Evolutionary conservation across 2,888 invertebrate species (phyloP).

Genomic region (Helobdella robusta): DNA sequence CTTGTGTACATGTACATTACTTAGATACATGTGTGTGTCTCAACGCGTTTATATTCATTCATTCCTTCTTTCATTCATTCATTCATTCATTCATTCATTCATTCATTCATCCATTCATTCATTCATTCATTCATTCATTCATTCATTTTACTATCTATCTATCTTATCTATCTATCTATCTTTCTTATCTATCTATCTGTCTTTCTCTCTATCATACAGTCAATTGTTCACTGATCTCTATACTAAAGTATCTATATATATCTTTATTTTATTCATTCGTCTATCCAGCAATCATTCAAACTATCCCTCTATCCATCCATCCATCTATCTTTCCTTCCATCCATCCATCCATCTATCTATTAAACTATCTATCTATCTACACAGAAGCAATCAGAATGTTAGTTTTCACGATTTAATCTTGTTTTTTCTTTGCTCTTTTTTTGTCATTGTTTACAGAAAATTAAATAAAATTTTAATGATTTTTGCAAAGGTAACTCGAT

Average conservation of each 20-base stretch:
- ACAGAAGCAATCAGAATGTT: too few species aligned
- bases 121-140: not conserved
- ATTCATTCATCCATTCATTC: constrained; percentile 8
- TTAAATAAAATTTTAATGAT: too few species aligned
- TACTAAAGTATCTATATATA: not conserved
- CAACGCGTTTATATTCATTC: not conserved
- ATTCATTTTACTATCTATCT: not conserved
- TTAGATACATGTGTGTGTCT: not conserved
- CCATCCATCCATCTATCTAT: constrained; percentile 9
- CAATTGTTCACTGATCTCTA: not conserved
- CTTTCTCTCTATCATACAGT: not conserved
- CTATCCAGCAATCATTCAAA: not conserved
- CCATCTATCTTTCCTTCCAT: constrained; percentile 4
- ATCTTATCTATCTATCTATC: constrained; percentile 10
- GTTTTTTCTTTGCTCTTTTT: not conserved
- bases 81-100: constrained; percentile 2
- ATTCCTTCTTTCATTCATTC: not conserved
- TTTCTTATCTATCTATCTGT: constrained; percentile 2
- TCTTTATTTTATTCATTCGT: not conserved
- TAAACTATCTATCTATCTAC: constrained; percentile 2
- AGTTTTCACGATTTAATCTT: not conserved
- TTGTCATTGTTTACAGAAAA: not conserved
- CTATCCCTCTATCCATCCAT: constrained; percentile 6
- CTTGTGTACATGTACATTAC: constrained; percentile 2
- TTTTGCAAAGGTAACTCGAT: not conserved